A percentile compares a stretch with the other conserved stretches of the same genome.
Conservation (phyloP, 1,140 invertebrate species). For the Drosophila burlai region DNA sequence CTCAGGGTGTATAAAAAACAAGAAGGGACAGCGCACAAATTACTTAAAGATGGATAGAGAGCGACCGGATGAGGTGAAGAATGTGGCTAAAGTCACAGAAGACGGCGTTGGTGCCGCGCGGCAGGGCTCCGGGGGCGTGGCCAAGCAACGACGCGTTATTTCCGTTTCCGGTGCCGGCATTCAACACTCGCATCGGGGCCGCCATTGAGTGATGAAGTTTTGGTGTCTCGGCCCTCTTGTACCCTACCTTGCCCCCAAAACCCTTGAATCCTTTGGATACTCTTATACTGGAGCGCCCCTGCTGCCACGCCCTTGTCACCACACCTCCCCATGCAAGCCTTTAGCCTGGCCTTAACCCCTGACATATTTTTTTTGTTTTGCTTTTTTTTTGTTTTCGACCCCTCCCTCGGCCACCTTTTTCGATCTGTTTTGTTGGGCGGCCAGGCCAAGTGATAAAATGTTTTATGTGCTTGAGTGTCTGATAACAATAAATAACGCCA, state of each 20-base stretch:
- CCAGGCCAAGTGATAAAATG: conserved; percentile 79
- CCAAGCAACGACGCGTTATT: conserved; percentile 73
- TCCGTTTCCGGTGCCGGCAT: conserved; percentile 72
- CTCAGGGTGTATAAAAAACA: neutral
- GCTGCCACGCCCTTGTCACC: conserved; percentile 11
- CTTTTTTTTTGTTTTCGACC: neutral
- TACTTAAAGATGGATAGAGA: conserved; percentile 74
- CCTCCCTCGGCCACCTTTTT: conserved; percentile 17
- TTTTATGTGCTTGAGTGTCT: conserved; percentile 82
- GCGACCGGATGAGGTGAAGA: conserved; percentile 26
- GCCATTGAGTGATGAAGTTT: conserved; percentile 76
- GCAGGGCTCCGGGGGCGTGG: conserved; percentile 2
- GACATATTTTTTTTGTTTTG: conserved; percentile 48
- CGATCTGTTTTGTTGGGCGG: conserved; percentile 38
- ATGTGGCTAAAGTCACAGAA: conserved; percentile 39
- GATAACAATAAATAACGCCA: conserved; percentile 83
- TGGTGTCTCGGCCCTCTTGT: conserved; percentile 13
- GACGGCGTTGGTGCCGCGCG: neutral
- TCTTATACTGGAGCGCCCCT: neutral
- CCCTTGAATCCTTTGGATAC: conserved; percentile 1
- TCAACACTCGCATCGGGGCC: conserved; percentile 62
- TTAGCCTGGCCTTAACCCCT: conserved; percentile 42
- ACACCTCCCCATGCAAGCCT: conserved; percentile 4
- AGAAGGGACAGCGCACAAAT: conserved; percentile 62
- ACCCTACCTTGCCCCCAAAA: conserved; percentile 1